Conservation (phyloP, 2,797 vertebrate species). For the Liparis tanakae region DNA sequence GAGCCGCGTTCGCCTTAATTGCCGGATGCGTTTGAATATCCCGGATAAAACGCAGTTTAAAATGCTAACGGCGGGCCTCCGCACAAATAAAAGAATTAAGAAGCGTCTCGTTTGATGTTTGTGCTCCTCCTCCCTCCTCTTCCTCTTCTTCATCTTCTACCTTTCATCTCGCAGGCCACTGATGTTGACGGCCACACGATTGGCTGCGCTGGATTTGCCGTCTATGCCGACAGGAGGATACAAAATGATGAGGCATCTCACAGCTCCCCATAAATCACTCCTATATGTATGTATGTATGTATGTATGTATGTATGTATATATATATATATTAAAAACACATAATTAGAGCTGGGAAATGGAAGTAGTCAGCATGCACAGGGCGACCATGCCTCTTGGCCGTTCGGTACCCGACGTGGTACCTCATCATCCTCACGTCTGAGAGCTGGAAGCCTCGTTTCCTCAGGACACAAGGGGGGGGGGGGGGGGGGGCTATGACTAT, state of each 20-base stretch:
- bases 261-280: conserved; percentile 71
- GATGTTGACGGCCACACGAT: conserved; percentile 42
- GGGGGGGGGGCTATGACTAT: neutral
- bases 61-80: conserved; percentile 43
- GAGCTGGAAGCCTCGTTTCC: conserved; percentile 16
- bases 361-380: conserved; percentile 27
- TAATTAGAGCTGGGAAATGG: conserved; percentile 21
- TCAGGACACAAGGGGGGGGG: neutral
- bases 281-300: no score
- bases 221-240: conserved; percentile 68
- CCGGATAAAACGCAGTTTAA: conserved; percentile 33
- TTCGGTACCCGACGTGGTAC: conserved; percentile 18
- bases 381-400: conserved; percentile 26
- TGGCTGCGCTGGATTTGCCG: conserved; percentile 63
- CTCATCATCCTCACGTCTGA: conserved; percentile 39
- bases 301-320: no score
- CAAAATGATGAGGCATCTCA: conserved; percentile 69
- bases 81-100: conserved; percentile 34
- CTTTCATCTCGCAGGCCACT: conserved; percentile 65
- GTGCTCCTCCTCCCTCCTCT: conserved; percentile 12
- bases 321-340: no score
- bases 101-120: conserved; percentile 50
- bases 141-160: conserved; percentile 23
- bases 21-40: conserved; percentile 43
- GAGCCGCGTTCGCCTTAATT: conserved; percentile 26